Evolutionary conservation across 2,113 vertebrate genomes (phyloP).

Genomic region (Rhinoptilus africanus): DNA sequence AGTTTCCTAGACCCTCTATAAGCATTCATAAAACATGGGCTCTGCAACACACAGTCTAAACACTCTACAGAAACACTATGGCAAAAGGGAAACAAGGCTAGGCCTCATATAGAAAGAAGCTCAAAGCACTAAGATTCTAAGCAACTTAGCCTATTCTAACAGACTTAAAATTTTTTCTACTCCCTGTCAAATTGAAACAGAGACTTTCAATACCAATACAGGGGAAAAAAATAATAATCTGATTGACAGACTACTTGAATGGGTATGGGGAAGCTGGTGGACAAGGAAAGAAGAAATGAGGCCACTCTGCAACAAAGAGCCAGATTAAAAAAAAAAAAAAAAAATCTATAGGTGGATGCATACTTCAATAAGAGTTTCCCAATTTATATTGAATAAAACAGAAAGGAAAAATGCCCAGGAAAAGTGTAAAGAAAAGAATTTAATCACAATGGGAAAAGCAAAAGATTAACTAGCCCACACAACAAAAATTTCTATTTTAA

Average conservation of each 20-base stretch:
- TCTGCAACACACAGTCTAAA: not conserved
- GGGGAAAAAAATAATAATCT: not conserved
- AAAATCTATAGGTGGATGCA: not conserved
- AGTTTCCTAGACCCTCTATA: not conserved
- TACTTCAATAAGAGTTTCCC: not conserved
- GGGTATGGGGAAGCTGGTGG: not conserved
- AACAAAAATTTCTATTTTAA: not conserved
- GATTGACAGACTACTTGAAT: not conserved
- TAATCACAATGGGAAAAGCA: not conserved
- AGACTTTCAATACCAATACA: not conserved
- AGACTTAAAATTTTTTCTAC: not conserved
- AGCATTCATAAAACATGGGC: not conserved
- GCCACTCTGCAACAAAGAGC: not conserved
- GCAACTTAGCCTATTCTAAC: not conserved
- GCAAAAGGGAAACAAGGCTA: not conserved
- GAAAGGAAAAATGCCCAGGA: not conserved
- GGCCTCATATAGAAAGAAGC: not conserved
- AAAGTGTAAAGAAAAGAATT: not conserved
- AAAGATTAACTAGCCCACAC: not conserved
- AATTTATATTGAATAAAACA: not conserved
- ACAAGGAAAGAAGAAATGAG: not conserved
- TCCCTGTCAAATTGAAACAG: not conserved
- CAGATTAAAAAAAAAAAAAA: not conserved
- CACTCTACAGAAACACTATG: not conserved
- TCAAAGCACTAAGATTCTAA: not conserved